A percentile compares a stretch with the other conserved stretches of the same genome.
These are phyloP conservation scores for Conus ventricosus DNA, from an alignment of 1,140 invertebrate genomes.

Conservation along the genomic window DNA sequence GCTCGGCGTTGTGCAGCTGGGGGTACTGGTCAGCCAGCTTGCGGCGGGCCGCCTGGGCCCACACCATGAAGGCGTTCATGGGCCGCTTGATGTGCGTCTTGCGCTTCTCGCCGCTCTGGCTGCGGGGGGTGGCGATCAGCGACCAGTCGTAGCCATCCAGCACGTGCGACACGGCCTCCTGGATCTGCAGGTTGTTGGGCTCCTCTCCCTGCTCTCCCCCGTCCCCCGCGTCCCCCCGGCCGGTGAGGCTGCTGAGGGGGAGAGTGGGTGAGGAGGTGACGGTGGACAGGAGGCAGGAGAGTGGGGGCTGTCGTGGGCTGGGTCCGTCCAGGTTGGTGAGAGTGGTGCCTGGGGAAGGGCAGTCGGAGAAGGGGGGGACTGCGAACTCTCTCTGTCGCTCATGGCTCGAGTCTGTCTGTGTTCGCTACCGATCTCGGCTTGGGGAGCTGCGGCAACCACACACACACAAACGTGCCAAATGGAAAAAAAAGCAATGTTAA, in stretches of 20 bases:
- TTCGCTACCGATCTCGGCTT: too few species aligned
- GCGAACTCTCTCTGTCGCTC: constrained; percentile 36
- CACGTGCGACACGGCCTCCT: constrained; percentile 75
- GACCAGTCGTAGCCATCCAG: constrained; percentile 88
- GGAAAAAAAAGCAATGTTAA: too few species aligned
- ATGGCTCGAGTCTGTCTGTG: background rate
- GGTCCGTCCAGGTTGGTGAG: background rate
- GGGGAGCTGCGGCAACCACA: background rate
- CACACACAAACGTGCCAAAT: too few species aligned
- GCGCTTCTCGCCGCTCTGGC: constrained; percentile 65
- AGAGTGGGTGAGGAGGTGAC: background rate
- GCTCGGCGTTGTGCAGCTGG: constrained; percentile 99
- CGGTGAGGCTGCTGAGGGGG: background rate
- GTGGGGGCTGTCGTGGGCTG: background rate
- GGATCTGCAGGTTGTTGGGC: constrained; percentile 65
- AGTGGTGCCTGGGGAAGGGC: background rate
- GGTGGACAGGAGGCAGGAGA: background rate
- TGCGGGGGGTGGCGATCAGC: constrained; percentile 84
- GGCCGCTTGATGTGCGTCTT: constrained; percentile 74
- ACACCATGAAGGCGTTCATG: constrained; percentile 76
- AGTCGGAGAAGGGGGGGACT: constrained; percentile 18
- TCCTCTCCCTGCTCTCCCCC: constrained; percentile 36
- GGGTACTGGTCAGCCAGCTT: constrained; percentile 99
- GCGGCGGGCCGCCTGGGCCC: constrained; percentile 88
- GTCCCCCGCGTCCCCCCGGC: background rate